Percentiles rank a stretch among this genome's conserved stretches.
Evolutionary conservation across 2,888 invertebrate species (phyloP).

Genomic region (Drosophila neonasuta): DNA sequence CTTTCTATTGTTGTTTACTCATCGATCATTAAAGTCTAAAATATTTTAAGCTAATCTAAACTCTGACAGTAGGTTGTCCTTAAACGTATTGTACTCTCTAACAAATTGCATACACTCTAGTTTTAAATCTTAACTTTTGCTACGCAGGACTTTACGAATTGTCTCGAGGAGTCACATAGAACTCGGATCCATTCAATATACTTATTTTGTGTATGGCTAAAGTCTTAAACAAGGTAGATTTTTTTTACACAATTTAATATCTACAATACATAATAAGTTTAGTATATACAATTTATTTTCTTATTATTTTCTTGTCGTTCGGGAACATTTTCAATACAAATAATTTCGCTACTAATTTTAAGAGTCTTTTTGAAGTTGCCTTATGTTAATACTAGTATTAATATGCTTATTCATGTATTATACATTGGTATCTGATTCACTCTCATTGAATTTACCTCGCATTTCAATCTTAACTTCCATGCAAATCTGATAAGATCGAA

Average conservation of each 20-base stretch:
- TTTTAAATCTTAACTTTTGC: constrained; percentile 35
- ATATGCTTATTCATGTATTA: constrained; percentile 12
- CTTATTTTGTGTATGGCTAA: constrained; percentile 32
- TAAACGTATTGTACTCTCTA: constrained; percentile 48
- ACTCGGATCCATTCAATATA: constrained; percentile 28
- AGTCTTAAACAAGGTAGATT: constrained; percentile 19
- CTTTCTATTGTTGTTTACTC: constrained; percentile 42
- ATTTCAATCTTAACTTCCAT: constrained; percentile 8
- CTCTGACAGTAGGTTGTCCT: constrained; percentile 57
- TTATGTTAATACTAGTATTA: constrained; percentile 44
- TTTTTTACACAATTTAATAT: constrained; percentile 51
- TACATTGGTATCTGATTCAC: constrained; percentile 13
- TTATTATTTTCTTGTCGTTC: constrained; percentile 23
- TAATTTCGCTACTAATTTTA: constrained; percentile 68
- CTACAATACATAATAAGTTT: constrained; percentile 26
- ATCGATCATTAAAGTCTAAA: constrained; percentile 59
- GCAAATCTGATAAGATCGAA: neutral
- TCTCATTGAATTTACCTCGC: constrained; percentile 7
- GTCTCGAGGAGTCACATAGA: constrained; percentile 39
- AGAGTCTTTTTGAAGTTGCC: constrained; percentile 76
- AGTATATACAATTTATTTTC: constrained; percentile 40
- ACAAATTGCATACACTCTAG: constrained; percentile 55
- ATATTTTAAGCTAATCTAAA: constrained; percentile 60
- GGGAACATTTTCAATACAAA: constrained; percentile 69
- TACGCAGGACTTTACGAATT: constrained; percentile 65